Conservation (phyloP, 2,113 vertebrate genomes). For the Herpailurus yagouaroundi region DNA sequence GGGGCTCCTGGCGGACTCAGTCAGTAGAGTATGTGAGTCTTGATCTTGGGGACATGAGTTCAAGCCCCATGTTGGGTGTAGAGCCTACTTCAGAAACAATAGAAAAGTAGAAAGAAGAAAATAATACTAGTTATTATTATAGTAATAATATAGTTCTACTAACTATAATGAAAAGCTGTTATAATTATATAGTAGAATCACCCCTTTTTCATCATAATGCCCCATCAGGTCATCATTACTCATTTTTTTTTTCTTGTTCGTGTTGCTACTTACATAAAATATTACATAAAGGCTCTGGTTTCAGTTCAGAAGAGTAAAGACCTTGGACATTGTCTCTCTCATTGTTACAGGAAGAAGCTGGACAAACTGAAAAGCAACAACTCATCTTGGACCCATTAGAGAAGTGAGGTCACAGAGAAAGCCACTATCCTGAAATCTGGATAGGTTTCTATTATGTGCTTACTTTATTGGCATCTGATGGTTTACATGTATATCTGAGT, state of each 20-base stretch:
- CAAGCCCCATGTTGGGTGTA: no score
- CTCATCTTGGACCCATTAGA: neutral
- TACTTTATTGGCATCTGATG: neutral
- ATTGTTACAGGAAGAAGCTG: neutral
- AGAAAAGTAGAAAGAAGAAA: neutral
- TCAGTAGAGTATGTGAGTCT: no score
- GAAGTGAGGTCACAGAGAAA: neutral
- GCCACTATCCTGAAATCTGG: neutral
- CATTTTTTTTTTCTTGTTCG: neutral
- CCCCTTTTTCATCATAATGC: neutral
- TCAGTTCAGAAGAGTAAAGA: neutral
- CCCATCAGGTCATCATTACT: neutral
- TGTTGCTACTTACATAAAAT: neutral
- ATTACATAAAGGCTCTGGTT: neutral
- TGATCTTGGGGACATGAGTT: no score
- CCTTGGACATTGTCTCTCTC: neutral
- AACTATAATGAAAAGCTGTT: neutral
- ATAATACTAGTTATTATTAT: neutral
- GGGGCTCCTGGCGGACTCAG: no score
- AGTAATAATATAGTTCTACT: neutral
- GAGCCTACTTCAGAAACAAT: neutral
- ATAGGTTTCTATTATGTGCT: neutral
- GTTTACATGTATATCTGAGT: neutral
- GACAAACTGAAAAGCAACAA: neutral
- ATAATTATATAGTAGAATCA: neutral